A percentile compares a stretch with the other conserved stretches of the same genome.
These are phyloP conservation scores for Zosterops japonicus DNA, from an alignment of 2,113 vertebrate genomes.

Conservation along the genomic window DNA sequence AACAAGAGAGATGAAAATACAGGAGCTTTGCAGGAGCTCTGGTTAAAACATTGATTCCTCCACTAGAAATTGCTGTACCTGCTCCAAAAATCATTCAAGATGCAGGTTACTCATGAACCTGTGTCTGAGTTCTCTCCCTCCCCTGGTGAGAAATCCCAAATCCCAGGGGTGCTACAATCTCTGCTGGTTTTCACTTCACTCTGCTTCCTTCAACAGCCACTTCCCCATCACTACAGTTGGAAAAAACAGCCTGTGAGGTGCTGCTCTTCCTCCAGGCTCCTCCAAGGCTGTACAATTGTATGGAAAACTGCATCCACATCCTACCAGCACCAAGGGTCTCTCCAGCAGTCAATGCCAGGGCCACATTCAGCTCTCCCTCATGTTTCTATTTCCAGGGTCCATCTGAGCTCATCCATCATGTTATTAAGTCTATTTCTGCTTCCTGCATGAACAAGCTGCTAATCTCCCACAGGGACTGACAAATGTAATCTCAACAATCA, in stretches of 20 bases:
- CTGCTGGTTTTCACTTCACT: background rate
- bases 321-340: background rate
- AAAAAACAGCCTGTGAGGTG: background rate
- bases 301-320: background rate
- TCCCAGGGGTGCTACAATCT: background rate
- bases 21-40: background rate
- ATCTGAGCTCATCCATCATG: constrained; percentile 9
- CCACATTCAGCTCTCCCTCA: background rate
- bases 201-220: background rate
- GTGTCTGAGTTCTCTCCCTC: background rate
- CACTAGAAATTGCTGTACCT: background rate
- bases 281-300: background rate
- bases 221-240: background rate
- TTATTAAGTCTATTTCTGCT: constrained; percentile 54
- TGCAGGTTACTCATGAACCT: background rate
- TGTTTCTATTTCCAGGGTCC: background rate
- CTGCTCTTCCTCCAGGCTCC: background rate
- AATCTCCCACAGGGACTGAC: constrained; percentile 42
- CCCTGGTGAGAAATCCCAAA: background rate
- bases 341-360: background rate
- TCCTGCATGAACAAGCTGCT: constrained; percentile 46
- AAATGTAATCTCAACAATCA: constrained; percentile 41
- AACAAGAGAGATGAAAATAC: background rate
- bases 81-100: background rate
- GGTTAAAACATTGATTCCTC: background rate